Percentiles rank a stretch among this genome's conserved stretches.
Evolutionary conservation across 1,140 invertebrate genomes (phyloP).

Genomic region (Rhagoletis zephyria): DNA sequence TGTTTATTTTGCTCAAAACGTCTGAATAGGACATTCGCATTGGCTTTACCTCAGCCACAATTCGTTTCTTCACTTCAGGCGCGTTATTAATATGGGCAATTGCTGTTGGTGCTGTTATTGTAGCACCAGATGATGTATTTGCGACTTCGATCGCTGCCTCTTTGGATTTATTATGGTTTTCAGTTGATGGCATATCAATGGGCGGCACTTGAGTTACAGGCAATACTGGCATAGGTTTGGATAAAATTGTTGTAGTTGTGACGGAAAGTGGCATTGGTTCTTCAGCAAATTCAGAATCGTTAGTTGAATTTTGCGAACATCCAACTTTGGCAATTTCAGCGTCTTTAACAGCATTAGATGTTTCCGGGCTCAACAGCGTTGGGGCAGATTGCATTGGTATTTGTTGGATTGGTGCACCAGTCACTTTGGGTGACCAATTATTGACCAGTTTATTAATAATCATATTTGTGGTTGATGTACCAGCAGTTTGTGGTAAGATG

Average conservation of each 20-base stretch:
- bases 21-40: constrained; percentile 89
- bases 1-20: constrained; percentile 81
- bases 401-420: constrained; percentile 74
- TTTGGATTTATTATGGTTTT: not conserved
- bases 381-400: constrained; percentile 8
- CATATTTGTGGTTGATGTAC: constrained; percentile 62
- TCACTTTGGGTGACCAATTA: constrained; percentile 87
- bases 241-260: not conserved
- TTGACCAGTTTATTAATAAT: constrained; percentile 83
- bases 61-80: constrained; percentile 77
- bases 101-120: not conserved
- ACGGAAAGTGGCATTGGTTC: not conserved
- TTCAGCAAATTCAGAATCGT: not conserved
- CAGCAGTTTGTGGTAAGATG: constrained; percentile 17
- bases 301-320: not conserved
- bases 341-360: not conserved
- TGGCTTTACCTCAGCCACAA: constrained; percentile 87
- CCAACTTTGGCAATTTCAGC: not conserved
- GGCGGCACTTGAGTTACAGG: not conserved
- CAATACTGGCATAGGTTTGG: constrained; percentile 29
- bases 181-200: not conserved
- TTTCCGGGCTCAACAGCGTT: not conserved
- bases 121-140: not conserved
- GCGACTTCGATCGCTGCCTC: not conserved
- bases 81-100: constrained; percentile 59